A percentile compares a stretch with the other conserved stretches of the same genome.
These are phyloP conservation scores for Diadophis punctatus DNA, from an alignment of 2,113 vertebrate species.

Conservation along the genomic window DNA sequence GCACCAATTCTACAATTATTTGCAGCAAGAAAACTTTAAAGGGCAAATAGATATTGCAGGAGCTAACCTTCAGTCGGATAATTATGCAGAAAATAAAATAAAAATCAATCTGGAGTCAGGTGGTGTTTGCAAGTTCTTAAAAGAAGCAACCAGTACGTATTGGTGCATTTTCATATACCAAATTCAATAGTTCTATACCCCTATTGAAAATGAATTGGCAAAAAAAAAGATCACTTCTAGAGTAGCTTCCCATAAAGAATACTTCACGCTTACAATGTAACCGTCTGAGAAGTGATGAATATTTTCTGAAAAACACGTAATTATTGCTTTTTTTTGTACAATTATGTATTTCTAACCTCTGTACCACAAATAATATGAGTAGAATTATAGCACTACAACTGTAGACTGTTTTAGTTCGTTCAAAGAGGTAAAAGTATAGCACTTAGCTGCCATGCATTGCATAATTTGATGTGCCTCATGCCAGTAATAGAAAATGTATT, in stretches of 20 bases:
- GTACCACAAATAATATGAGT: constrained; percentile 24
- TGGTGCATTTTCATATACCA: not conserved
- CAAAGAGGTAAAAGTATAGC: not conserved
- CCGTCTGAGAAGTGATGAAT: constrained; percentile 43
- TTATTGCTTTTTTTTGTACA: constrained; percentile 41
- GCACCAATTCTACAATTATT: not conserved
- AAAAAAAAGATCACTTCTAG: constrained; percentile 21
- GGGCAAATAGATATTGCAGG: not conserved
- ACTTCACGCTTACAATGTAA: constrained; percentile 37
- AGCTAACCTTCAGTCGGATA: not conserved
- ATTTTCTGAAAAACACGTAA: constrained; percentile 53
- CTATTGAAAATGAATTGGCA: constrained; percentile 28
- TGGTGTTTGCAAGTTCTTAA: not conserved
- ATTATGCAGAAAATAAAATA: not conserved
- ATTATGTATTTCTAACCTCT: constrained; percentile 50
- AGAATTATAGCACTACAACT: constrained; percentile 26
- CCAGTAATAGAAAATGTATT: constrained; percentile 32
- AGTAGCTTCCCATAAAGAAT: constrained; percentile 29
- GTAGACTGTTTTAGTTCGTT: constrained; percentile 49
- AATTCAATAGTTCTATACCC: constrained; percentile 3
- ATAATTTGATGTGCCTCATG: not conserved
- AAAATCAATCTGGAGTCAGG: not conserved
- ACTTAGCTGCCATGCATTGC: constrained; percentile 20
- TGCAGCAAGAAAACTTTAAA: not conserved
- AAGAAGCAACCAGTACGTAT: not conserved